These are phyloP conservation scores for Lordiphosa fenestrarum DNA, from an alignment of 2,888 invertebrate species.

Conservation along the genomic window DNA sequence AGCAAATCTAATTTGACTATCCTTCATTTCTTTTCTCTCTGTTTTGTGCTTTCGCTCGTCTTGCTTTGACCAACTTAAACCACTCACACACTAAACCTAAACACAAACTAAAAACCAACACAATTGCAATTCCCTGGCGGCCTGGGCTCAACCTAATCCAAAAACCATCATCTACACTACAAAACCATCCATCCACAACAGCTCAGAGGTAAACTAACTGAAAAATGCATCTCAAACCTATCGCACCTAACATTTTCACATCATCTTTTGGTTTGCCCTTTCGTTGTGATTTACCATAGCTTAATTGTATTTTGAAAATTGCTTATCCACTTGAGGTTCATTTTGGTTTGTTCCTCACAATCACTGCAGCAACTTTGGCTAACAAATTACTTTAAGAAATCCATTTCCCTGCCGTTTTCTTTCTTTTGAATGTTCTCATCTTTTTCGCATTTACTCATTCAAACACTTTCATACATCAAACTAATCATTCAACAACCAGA, in stretches of 20 bases:
- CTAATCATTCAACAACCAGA: not conserved
- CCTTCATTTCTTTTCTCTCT: slow-evolving; percentile 64
- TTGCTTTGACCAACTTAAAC: slow-evolving; percentile 36
- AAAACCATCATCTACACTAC: slow-evolving; percentile 39
- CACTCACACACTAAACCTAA: slow-evolving; percentile 18
- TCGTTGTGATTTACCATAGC: slow-evolving; percentile 6
- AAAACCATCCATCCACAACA: slow-evolving; percentile 43
- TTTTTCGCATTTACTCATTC: slow-evolving; percentile 6
- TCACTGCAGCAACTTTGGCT: not conserved
- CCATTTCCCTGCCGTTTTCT: not conserved
- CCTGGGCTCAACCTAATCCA: slow-evolving; percentile 31
- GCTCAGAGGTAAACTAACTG: slow-evolving; percentile 79
- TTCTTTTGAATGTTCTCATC: not conserved
- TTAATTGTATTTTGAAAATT: slow-evolving; percentile 18
- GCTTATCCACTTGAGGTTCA: too few species aligned
- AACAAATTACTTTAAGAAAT: not conserved
- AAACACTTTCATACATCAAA: not conserved
- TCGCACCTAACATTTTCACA: slow-evolving; percentile 45
- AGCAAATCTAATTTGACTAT: slow-evolving; percentile 80
- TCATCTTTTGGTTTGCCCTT: slow-evolving; percentile 29
- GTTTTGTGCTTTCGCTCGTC: slow-evolving; percentile 36
- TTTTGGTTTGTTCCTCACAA: too few species aligned
- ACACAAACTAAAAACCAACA: slow-evolving; percentile 19
- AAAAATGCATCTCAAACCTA: slow-evolving; percentile 51
- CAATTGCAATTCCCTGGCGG: slow-evolving; percentile 37